phyloP scores from a whole-genome alignment of 2,888 invertebrate species.

The Cerceris rybyensis region DNA sequence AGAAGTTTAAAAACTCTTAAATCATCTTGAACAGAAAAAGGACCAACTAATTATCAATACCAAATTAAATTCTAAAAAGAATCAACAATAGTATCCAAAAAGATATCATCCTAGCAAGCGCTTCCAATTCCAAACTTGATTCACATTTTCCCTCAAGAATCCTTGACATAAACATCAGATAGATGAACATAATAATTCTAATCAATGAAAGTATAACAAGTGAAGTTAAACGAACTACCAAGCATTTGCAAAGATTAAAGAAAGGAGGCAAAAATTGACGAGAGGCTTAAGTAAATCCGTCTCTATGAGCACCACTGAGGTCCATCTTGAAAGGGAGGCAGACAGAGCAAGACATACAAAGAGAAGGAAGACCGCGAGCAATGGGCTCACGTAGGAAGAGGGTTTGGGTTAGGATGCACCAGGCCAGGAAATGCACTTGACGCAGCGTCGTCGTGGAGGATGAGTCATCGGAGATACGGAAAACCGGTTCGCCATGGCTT shows the following conservation, averaged over 20 bases:
- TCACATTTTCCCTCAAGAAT: no score
- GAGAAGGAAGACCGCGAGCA: constrained; percentile 26
- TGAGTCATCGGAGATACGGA: constrained; percentile 81
- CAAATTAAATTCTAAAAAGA: no score
- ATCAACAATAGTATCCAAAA: no score
- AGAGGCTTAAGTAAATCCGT: neutral
- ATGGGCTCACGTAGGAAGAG: constrained; percentile 30
- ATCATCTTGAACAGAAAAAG: no score
- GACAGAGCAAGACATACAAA: constrained; percentile 18
- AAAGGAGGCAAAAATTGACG: neutral
- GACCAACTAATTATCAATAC: no score
- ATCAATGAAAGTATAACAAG: no score
- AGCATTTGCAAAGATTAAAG: neutral
- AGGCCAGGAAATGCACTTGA: constrained; percentile 81
- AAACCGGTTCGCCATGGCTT: constrained; percentile 78
- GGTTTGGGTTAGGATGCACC: constrained; percentile 67
- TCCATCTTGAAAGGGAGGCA: constrained; percentile 28
- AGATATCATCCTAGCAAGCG: no score
- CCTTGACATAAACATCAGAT: no score
- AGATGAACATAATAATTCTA: no score
- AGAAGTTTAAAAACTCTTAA: no score
- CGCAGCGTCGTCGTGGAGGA: constrained; percentile 74
- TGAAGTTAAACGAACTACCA: neutral
- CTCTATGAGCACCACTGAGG: constrained; percentile 58
- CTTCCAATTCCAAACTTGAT: no score